Evolutionary conservation across 2,113 vertebrate genomes (phyloP), one percentile per base, ranked within the genome.

Genomic region (Antigone vipio): DNA sequence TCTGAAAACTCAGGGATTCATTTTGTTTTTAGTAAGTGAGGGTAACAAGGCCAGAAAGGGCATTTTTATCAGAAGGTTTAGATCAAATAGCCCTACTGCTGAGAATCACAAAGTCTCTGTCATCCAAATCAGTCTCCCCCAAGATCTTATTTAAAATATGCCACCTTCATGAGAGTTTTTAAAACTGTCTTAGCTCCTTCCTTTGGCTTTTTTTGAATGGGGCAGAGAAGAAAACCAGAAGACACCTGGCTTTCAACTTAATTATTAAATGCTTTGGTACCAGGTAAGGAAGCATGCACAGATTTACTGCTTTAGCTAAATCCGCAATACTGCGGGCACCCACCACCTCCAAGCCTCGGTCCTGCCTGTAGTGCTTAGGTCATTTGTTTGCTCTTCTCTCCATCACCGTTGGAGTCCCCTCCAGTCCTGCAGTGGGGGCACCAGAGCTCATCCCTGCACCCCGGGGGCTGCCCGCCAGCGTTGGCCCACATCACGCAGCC

Each of bases 11-110:
- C 68, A 59, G 75, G 67, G 78, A 85, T 45, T 80, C 47, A 27
- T 88, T 89, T 73, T 82, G 62, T 81, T 92, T 92, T 92, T 73
- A 91, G 88, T 50, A 30, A 86, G 64, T 34, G 72, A 76, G 34
- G 66, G 78, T 89, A 93, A 81, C 71, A 58, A 73, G 53, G 60
- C 47, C 75, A 94, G 78, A 79, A 95, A 73, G 45, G 52, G 34
- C 35, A 80, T n/a, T 47, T 92, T 88, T 63, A 90, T 92, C 26
- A 9, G 56, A 71, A 90, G 3, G 38, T 62, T 93, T 67, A 55
- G 8, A 63, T 47, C 85, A 93, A 93, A 76, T 15, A 93, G 55
- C 34, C 58, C 53, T 44, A 26, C 27, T 66, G 27, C 60, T 67
- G 22, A 87, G 55, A 38, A 86, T 80, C 55, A 74, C 72, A 47